phyloP scores from a whole-genome alignment of 2,797 vertebrate species.

The Esox masquinongy region DNA sequence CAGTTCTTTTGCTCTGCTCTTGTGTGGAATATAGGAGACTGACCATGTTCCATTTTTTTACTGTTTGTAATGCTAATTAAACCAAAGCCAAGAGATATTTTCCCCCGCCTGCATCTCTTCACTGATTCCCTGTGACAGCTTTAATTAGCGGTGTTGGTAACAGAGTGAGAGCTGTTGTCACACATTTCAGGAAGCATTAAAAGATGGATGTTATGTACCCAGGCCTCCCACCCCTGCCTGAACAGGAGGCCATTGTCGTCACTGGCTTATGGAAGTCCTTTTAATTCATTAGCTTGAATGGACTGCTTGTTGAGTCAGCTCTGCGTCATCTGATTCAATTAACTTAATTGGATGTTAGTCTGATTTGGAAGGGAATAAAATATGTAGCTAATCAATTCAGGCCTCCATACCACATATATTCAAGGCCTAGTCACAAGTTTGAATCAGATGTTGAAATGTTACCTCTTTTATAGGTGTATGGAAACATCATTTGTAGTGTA shows the following conservation, averaged over 20 bases:
- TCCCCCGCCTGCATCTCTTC: conserved; percentile 49
- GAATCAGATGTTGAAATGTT: not conserved
- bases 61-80: conserved; percentile 62
- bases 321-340: conserved; percentile 59
- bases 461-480: not conserved
- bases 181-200: conserved; percentile 43
- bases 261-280: conserved; percentile 54
- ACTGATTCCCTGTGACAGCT: conserved; percentile 41
- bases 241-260: conserved; percentile 42
- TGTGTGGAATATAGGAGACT: conserved; percentile 42
- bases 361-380: conserved; percentile 60
- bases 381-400: conserved; percentile 54
- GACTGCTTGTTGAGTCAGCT: conserved; percentile 64
- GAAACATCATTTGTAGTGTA: not conserved
- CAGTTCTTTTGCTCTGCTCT: not conserved
- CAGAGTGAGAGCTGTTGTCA: conserved; percentile 22
- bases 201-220: conserved; percentile 45
- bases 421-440: not conserved
- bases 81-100: conserved; percentile 61
- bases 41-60: conserved; percentile 51
- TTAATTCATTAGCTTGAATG: conserved; percentile 64
- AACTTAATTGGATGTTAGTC: conserved; percentile 56
- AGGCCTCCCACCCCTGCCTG: conserved; percentile 26
- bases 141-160: conserved; percentile 30
- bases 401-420: conserved; percentile 38